Percentiles rank a stretch among this genome's conserved stretches.
Evolutionary conservation across 1,140 invertebrate species (phyloP).

Genomic region (Ridgeia piscesae): DNA sequence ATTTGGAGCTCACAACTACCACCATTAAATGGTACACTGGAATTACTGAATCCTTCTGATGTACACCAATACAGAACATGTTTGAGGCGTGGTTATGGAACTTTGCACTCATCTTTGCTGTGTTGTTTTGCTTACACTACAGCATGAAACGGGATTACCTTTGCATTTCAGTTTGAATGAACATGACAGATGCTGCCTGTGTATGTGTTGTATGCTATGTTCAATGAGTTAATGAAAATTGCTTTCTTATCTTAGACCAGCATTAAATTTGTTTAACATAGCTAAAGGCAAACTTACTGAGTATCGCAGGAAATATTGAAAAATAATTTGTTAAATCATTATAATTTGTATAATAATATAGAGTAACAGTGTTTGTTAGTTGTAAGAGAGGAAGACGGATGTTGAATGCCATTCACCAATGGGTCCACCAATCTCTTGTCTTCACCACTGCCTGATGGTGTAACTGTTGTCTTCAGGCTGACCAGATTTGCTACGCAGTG

Average conservation of each 20-base stretch:
- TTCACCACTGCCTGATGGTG: neutral
- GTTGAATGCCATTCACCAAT: neutral
- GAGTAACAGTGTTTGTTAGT: no score
- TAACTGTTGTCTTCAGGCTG: slow-evolving; percentile 73
- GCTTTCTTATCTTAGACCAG: neutral
- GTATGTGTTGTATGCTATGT: neutral
- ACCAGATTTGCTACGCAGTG: slow-evolving; percentile 99
- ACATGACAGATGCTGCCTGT: neutral
- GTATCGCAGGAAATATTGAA: no score
- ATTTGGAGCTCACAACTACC: neutral
- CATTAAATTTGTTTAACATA: neutral
- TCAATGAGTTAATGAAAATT: neutral
- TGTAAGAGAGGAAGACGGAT: no score
- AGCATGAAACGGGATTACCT: neutral
- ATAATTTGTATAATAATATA: no score
- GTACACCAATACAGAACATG: neutral
- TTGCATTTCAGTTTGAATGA: neutral
- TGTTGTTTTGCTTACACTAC: neutral
- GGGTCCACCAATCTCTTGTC: neutral
- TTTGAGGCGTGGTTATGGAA: neutral
- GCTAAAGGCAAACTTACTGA: neutral
- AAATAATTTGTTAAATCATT: no score
- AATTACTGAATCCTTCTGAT: neutral
- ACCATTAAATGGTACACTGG: neutral
- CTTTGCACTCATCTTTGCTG: neutral